phyloP scores from a whole-genome alignment of 2,113 vertebrate species.

The Cepphus grylle region DNA sequence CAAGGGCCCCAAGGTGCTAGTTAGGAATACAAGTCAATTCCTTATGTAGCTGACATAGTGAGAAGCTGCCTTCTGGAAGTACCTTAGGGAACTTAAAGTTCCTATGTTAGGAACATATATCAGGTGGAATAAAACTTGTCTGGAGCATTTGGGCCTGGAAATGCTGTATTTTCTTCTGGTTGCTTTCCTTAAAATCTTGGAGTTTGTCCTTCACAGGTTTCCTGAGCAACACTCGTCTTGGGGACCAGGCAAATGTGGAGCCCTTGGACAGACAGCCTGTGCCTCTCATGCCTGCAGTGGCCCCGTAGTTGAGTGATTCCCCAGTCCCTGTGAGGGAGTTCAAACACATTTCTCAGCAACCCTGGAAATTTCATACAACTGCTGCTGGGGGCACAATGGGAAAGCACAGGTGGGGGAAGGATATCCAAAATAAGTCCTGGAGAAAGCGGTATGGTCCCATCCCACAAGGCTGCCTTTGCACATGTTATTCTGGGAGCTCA shows the following conservation, averaged over 20 bases:
- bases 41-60: neutral
- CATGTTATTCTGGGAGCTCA: neutral
- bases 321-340: neutral
- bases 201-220: neutral
- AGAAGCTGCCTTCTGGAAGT: neutral
- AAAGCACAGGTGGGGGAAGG: neutral
- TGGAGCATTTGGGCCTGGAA: neutral
- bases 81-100: neutral
- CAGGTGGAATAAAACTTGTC: neutral
- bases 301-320: neutral
- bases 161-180: neutral
- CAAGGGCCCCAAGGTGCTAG: neutral
- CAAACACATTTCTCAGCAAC: neutral
- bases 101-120: fast-evolving
- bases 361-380: neutral
- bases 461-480: neutral
- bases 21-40: neutral
- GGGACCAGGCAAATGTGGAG: neutral
- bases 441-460: neutral
- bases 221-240: neutral
- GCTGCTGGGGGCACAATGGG: fast-evolving
- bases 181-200: neutral
- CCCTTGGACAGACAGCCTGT: neutral
- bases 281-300: neutral
- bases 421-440: neutral